Evolutionary conservation across 2,888 invertebrate species (phyloP).

Genomic region (Platycnemis pennipes): DNA sequence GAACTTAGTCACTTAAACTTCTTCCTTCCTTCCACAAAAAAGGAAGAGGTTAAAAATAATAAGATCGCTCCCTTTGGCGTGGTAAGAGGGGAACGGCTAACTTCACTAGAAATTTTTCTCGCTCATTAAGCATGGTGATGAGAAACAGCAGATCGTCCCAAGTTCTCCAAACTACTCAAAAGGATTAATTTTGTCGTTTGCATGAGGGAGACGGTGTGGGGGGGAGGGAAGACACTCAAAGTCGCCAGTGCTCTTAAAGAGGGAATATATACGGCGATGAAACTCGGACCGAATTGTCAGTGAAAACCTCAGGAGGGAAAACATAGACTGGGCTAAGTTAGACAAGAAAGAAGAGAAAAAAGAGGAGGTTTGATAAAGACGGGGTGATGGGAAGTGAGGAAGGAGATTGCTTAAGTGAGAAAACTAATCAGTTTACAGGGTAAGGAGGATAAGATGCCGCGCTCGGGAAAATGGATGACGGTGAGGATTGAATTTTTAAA

Average conservation of each 20-base stretch:
- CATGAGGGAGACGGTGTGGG: neutral
- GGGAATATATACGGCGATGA: neutral
- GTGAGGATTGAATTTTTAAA: slow-evolving; percentile 20
- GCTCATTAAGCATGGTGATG: slow-evolving; percentile 32
- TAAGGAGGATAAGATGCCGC: neutral
- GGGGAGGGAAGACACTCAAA: neutral
- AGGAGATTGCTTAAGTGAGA: neutral
- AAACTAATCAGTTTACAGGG: slow-evolving; percentile 35
- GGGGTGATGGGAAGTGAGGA: neutral
- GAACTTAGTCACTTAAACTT: slow-evolving; percentile 22
- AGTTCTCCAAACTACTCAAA: slow-evolving; percentile 32
- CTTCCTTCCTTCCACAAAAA: neutral
- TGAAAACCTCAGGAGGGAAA: neutral
- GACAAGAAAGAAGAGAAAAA: neutral
- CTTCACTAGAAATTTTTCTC: slow-evolving; percentile 22
- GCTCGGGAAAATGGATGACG: slow-evolving; percentile 33
- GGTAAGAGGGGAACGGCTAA: neutral
- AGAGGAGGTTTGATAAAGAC: neutral
- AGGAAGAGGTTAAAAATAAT: slow-evolving; percentile 18
- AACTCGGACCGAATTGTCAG: slow-evolving; percentile 10
- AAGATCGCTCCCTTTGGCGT: neutral
- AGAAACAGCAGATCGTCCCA: slow-evolving; percentile 35
- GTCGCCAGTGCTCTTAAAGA: neutral
- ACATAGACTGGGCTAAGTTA: neutral
- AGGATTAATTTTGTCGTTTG: slow-evolving; percentile 39